Evolutionary conservation across 2,113 vertebrate genomes (phyloP).

Genomic region (Gnathonemus longibarbis): DNA sequence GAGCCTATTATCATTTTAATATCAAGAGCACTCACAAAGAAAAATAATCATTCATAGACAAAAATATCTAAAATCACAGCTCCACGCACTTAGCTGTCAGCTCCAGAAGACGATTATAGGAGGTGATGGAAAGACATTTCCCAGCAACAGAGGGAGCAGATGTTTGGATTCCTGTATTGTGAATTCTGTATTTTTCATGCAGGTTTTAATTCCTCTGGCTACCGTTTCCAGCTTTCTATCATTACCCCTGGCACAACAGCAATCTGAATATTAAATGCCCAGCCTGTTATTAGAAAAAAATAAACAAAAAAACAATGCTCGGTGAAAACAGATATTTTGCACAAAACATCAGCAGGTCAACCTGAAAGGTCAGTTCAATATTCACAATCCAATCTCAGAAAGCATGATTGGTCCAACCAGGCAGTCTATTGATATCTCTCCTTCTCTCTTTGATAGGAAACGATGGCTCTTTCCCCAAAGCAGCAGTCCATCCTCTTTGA

Average conservation of each 20-base stretch:
- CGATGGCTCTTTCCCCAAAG: background rate
- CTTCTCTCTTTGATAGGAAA: background rate
- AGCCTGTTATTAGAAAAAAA: background rate
- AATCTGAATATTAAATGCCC: background rate
- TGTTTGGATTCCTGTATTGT: background rate
- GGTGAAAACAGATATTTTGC: background rate
- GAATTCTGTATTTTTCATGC: background rate
- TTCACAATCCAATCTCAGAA: background rate
- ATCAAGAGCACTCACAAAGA: background rate
- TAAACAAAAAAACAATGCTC: background rate
- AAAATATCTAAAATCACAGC: background rate
- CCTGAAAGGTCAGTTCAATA: background rate
- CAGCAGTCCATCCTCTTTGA: background rate
- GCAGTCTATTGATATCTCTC: background rate
- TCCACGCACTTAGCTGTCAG: background rate
- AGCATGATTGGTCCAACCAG: background rate
- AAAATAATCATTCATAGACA: background rate
- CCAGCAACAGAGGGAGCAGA: background rate
- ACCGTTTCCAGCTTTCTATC: background rate
- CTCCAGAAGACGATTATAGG: background rate
- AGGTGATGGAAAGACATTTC: background rate
- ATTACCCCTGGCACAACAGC: background rate
- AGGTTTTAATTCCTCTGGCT: background rate
- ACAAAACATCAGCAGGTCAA: background rate
- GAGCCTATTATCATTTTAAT: background rate